These are phyloP conservation scores for Falco cherrug DNA, from an alignment of 2,797 vertebrate genomes.

Conservation along the genomic window DNA sequence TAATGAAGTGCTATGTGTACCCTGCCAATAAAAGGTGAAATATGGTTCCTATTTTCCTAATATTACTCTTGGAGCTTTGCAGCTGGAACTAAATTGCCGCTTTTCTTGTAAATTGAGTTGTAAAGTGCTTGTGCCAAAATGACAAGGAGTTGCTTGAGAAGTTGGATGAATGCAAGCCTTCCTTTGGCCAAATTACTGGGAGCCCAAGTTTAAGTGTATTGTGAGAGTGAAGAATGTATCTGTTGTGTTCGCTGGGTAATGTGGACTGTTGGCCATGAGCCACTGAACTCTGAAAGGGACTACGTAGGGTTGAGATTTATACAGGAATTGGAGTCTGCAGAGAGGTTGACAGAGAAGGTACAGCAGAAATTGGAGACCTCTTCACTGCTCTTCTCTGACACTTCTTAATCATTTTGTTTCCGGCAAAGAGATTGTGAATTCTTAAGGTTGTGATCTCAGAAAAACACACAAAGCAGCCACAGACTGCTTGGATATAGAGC, in stretches of 20 bases:
- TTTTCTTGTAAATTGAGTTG: slow-evolving; percentile 61
- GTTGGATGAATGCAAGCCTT: slow-evolving; percentile 46
- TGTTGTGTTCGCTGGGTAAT: background rate
- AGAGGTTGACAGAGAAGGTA: slow-evolving; percentile 36
- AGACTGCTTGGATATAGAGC: background rate
- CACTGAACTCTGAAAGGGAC: slow-evolving; percentile 16
- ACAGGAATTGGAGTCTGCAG: background rate
- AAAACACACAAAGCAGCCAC: background rate
- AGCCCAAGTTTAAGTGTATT: slow-evolving; percentile 31
- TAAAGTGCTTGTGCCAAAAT: slow-evolving; percentile 61
- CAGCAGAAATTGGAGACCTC: slow-evolving; percentile 50
- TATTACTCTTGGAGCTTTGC: slow-evolving; percentile 57
- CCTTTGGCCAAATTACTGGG: slow-evolving; percentile 50
- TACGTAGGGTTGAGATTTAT: slow-evolving; percentile 29
- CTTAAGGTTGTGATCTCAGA: background rate
- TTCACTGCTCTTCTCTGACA: background rate
- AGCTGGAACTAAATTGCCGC: slow-evolving; percentile 51
- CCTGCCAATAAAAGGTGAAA: slow-evolving; percentile 59
- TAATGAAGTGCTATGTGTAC: slow-evolving; percentile 35
- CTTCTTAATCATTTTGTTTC: slow-evolving; percentile 51
- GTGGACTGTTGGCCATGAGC: slow-evolving; percentile 8
- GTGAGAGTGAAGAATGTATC: slow-evolving; percentile 50
- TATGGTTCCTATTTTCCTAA: slow-evolving; percentile 54
- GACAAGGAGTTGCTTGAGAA: slow-evolving; percentile 52
- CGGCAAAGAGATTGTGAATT: background rate